Evolutionary conservation across 2,888 invertebrate species (phyloP), one percentile per base, ranked within the genome.

Genomic region (Malthinus seriepunctatus): DNA sequence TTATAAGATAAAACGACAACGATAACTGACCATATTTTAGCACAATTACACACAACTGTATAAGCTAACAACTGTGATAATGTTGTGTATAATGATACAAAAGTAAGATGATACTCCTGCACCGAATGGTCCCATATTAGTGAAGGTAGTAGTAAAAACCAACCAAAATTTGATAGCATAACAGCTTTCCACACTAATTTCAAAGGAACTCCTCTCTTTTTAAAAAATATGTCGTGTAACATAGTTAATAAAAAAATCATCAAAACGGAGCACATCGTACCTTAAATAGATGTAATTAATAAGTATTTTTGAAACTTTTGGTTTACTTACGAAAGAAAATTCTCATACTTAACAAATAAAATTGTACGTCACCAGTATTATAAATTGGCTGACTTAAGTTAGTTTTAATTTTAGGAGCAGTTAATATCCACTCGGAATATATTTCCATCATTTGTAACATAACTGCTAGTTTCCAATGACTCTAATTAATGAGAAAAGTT

Each of bases 371-470:
- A 31, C 71, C 72, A 14, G 71, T 63, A 59, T 72, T 68, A 46
- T 72, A 69, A 56, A 68, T 61, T 7, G 70, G 60, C 31, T 72
- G 65, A 12, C 62, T 49, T 45, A 73, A 60, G 53, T 63, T 58
- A 32, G 68, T 63, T 63, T 69, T 67, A 60, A 62, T 34, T 49
- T 60, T 37, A 4, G 63, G 60, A 39, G 46, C 63, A 35, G 76
- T 44, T 75, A 75, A 74, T 2, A 79, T 73, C 87, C 90, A 91
- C 49, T 87, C 82, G 11, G 87, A 85, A 73, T 92, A 94, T 0
- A 94, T 89, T 78, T 95, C 94, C 71, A 93, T 81, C 64, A 95
- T 80, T 61, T 91, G 79, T 44, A 94, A 79, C 15, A 95, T 85
- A 8, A 94, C 81, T 7, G 89, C 85, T 42, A 95, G 78, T 76